Percentiles rank a stretch among this genome's conserved stretches.
Conservation (phyloP, 2,888 invertebrate genomes). For the Lordiphosa fenestrarum region DNA sequence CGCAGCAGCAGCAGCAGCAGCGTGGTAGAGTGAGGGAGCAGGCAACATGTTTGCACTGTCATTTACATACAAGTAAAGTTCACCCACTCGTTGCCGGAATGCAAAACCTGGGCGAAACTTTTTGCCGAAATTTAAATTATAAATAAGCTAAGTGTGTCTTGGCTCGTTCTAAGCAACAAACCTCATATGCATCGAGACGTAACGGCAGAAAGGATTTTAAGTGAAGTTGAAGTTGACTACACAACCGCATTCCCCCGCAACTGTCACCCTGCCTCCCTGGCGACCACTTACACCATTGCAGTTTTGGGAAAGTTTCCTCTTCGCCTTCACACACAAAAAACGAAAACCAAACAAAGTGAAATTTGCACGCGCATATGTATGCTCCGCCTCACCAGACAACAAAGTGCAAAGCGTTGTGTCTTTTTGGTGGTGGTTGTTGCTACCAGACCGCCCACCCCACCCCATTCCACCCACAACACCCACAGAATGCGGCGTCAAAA, state of each 20-base stretch:
- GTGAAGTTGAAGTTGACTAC: conserved; percentile 75
- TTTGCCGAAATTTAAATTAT: conserved; percentile 71
- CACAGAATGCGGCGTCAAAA: conserved; percentile 12
- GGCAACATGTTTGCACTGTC: conserved; percentile 49
- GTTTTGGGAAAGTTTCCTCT: conserved; percentile 54
- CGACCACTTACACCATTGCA: conserved; percentile 67
- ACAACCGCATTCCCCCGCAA: conserved; percentile 50
- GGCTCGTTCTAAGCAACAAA: conserved; percentile 53
- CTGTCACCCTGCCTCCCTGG: conserved; percentile 11
- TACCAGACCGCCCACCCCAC: conserved; percentile 4
- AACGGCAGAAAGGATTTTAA: conserved; percentile 75
- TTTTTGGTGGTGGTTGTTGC: conserved; percentile 50
- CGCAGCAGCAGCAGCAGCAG: conserved; percentile 19
- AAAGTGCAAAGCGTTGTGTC: conserved; percentile 70
- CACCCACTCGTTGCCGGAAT: conserved; percentile 70
- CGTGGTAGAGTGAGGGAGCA: conserved; percentile 6
- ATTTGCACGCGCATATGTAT: conserved; percentile 56
- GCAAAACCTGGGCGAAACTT: conserved; percentile 66
- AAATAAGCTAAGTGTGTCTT: conserved; percentile 54
- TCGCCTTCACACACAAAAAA: conserved; percentile 55
- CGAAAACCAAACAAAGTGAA: conserved; percentile 60
- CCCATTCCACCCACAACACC: conserved; percentile 13
- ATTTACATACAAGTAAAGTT: conserved; percentile 74
- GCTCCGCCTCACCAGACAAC: conserved; percentile 69
- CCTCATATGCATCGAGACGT: conserved; percentile 76